A percentile compares a stretch with the other conserved stretches of the same genome.
Evolutionary conservation across 2,888 invertebrate species (phyloP).

Genomic region (Bellardia pandia): DNA sequence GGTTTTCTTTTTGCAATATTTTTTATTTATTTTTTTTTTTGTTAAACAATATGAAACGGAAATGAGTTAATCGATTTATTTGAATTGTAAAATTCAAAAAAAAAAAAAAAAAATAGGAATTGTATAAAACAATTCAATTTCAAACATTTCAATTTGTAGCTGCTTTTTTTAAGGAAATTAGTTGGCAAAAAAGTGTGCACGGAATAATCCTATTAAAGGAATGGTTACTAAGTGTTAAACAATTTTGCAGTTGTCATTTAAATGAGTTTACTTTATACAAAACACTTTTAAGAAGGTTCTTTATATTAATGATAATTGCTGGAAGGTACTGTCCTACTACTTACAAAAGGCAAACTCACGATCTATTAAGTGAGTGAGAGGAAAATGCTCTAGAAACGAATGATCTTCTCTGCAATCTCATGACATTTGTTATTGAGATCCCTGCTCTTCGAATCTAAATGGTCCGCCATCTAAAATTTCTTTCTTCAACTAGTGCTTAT

Average conservation of each 20-base stretch:
- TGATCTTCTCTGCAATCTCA: not conserved
- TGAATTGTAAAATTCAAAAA: constrained; percentile 17
- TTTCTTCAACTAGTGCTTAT: too few species aligned
- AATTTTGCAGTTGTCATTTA: constrained; percentile 1
- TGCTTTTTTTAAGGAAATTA: constrained; percentile 8
- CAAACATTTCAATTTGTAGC: constrained; percentile 36
- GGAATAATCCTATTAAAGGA: not conserved
- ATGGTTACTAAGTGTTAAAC: not conserved
- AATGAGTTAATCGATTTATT: constrained; percentile 63
- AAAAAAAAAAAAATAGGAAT: not conserved
- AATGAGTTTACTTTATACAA: not conserved
- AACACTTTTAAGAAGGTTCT: not conserved
- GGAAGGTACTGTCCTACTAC: too few species aligned
- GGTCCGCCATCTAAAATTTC: too few species aligned
- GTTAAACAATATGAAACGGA: constrained; percentile 59
- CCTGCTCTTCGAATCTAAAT: too few species aligned
- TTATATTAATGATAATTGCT: too few species aligned
- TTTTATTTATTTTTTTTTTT: constrained; percentile 31
- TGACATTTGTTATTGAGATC: not conserved
- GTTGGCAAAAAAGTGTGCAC: constrained; percentile 22
- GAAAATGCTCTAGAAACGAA: too few species aligned
- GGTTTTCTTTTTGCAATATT: constrained; percentile 18
- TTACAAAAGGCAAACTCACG: too few species aligned
- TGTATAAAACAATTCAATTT: not conserved
- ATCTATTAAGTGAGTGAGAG: too few species aligned